Evolutionary conservation across 1,140 invertebrate species (phyloP), one percentile per base, ranked within the genome.

Genomic region (Streblospio benedicti): DNA sequence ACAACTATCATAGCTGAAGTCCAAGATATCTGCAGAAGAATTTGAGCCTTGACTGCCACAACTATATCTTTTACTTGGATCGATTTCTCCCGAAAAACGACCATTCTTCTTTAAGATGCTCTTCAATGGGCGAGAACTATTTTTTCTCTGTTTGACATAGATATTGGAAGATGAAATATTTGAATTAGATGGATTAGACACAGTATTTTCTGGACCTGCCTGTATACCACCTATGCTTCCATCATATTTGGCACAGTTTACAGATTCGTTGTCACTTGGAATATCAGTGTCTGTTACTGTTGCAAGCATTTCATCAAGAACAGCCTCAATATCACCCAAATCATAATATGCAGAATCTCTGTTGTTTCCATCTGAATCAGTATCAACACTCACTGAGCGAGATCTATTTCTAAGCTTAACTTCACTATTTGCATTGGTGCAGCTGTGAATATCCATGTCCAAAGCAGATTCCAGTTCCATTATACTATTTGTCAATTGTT

Each of bases 1-100:
- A 18, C 59, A 59, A 53, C 72, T 74, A 62, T 76, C 73, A 44
- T 75, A 76, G 2, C 71, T 74, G 61, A 76, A 70, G 61, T 76
- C 71, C 20, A 76, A 61, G 54, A 75, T 69, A 59, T 76, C 74
- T 31, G 67, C 71, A 2, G 74, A 76, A 2, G 74, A 76, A 61
- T 72, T 74, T 35, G 74, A 76, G 23, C 72, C 67, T 1, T 67
- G 53, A 57, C 74, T 76, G 57, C 72, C 67, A 2, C 70, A 62
- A 58, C 72, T 74, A n/a, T 70, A 63, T n/a, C 73, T 57, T 56
- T 71, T 65, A n/a, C 63, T 61, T 50, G 67, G 69, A 55, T 74
- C 71, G 51, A 76, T 56, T 60, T 70, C 73, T 25, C 70, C 65
- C 28, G 59, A 61, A 20, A 65, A 58, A 20, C 68, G 55, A 4